phyloP scores from a whole-genome alignment of 2,888 invertebrate species.

The Smittia sp. region DNA sequence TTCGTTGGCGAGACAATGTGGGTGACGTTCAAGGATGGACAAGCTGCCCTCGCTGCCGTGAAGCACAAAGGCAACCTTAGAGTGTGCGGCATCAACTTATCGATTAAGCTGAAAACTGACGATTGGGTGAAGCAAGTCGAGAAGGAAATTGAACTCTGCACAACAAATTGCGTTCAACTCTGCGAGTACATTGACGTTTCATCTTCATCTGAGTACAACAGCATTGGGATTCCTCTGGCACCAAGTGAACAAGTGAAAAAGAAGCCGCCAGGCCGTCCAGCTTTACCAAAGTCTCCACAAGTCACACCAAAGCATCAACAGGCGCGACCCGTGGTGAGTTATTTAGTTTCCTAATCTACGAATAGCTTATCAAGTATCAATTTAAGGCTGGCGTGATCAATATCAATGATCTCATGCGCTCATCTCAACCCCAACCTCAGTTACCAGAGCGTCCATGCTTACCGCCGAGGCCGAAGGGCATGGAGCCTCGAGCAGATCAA shows the following conservation, averaged over 20 bases:
- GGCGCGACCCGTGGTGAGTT: constrained; percentile 56
- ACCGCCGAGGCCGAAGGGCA: constrained; percentile 30
- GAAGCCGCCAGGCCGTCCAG: constrained; percentile 48
- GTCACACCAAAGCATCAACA: constrained; percentile 52
- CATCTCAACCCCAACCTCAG: constrained; percentile 47
- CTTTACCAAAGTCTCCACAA: constrained; percentile 57
- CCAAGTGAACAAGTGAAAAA: constrained; percentile 53
- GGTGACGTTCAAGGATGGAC: constrained; percentile 89
- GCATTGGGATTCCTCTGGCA: constrained; percentile 56
- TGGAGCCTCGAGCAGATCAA: constrained; percentile 13
- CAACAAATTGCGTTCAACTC: constrained; percentile 79
- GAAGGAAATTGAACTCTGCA: constrained; percentile 78
- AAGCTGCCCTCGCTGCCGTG: constrained; percentile 75
- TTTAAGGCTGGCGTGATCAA: constrained; percentile 55
- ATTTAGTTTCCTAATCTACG: constrained; percentile 45
- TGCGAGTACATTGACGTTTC: constrained; percentile 54
- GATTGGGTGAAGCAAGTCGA: constrained; percentile 81
- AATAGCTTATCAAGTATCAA: constrained; percentile 52
- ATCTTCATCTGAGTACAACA: constrained; percentile 44
- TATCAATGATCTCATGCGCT: constrained; percentile 45
- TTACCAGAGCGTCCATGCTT: constrained; percentile 23
- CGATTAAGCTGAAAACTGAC: constrained; percentile 74
- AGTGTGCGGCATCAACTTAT: constrained; percentile 65
- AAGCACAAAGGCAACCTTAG: constrained; percentile 57
- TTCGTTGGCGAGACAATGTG: constrained; percentile 87